These are phyloP conservation scores for Xyrauchen texanus DNA, from an alignment of 2,113 vertebrate species.

Conservation along the genomic window DNA sequence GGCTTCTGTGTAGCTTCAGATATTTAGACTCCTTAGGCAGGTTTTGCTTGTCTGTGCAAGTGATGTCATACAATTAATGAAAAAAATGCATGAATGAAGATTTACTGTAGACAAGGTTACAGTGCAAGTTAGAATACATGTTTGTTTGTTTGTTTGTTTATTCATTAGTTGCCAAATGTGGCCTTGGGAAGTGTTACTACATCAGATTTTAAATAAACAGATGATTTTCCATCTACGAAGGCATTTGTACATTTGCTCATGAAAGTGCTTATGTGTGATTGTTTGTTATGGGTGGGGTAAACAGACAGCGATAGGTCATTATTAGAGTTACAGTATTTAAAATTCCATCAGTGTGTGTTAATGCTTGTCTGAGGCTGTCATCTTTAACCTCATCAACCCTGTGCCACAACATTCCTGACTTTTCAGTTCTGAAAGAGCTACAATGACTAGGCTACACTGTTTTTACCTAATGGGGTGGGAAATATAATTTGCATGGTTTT, in stretches of 20 bases:
- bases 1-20: neutral
- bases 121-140: neutral
- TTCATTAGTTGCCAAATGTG: constrained; percentile 11
- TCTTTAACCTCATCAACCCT: constrained; percentile 43
- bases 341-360: constrained; percentile 4
- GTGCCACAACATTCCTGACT: constrained; percentile 40
- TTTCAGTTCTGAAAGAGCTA: neutral
- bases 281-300: constrained; percentile 39
- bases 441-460: constrained; percentile 3
- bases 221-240: neutral
- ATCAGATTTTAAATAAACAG: constrained; percentile 22
- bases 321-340: constrained; percentile 13
- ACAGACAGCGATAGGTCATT: constrained; percentile 1
- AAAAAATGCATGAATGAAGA: neutral
- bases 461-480: neutral
- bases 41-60: neutral
- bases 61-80: neutral
- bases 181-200: constrained; percentile 24
- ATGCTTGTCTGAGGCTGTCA: constrained; percentile 18
- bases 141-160: neutral
- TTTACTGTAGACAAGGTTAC: neutral
- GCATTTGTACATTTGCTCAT: neutral
- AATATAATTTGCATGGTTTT: neutral
- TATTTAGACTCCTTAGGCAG: neutral
- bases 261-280: constrained; percentile 13